A percentile compares a stretch with the other conserved stretches of the same genome.
Conservation (phyloP, 2,113 vertebrate species). For the Cynoglossus semilaevis region DNA sequence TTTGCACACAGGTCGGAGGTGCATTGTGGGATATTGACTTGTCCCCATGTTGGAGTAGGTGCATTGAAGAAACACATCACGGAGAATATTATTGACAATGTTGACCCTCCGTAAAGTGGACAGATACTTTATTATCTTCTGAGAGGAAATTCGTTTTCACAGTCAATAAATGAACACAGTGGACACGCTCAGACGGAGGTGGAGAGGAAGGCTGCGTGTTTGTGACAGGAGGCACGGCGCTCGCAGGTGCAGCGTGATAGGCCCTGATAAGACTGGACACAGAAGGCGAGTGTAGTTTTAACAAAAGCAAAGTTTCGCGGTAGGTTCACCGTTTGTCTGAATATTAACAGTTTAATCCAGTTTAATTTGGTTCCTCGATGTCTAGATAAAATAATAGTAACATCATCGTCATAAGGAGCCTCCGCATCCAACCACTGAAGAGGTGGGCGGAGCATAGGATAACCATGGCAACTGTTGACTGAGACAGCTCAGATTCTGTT, state of each 20-base stretch:
- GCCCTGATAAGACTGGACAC: background rate
- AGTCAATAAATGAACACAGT: constrained; percentile 46
- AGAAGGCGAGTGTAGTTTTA: background rate
- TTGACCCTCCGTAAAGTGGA: constrained; percentile 53
- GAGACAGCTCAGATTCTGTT: too few species aligned
- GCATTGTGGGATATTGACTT: constrained; percentile 61
- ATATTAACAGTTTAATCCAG: too few species aligned
- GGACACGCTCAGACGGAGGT: constrained; percentile 23
- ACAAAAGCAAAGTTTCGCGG: too few species aligned
- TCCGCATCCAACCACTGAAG: too few species aligned
- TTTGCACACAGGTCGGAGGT: constrained; percentile 67
- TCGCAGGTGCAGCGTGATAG: constrained; percentile 20
- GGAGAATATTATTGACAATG: constrained; percentile 61
- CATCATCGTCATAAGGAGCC: too few species aligned
- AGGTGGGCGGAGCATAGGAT: too few species aligned
- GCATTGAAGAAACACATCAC: constrained; percentile 57
- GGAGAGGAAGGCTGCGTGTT: constrained; percentile 17
- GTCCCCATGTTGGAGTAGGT: constrained; percentile 41
- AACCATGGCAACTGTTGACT: too few species aligned
- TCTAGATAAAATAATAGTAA: too few species aligned
- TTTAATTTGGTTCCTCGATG: too few species aligned
- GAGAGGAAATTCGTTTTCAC: constrained; percentile 59
- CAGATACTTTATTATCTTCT: constrained; percentile 63
- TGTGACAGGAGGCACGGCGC: constrained; percentile 2
- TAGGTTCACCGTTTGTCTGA: too few species aligned